A percentile compares a stretch with the other conserved stretches of the same genome.
Conservation (phyloP, 2,113 vertebrate genomes). For the Apodemus sylvaticus region DNA sequence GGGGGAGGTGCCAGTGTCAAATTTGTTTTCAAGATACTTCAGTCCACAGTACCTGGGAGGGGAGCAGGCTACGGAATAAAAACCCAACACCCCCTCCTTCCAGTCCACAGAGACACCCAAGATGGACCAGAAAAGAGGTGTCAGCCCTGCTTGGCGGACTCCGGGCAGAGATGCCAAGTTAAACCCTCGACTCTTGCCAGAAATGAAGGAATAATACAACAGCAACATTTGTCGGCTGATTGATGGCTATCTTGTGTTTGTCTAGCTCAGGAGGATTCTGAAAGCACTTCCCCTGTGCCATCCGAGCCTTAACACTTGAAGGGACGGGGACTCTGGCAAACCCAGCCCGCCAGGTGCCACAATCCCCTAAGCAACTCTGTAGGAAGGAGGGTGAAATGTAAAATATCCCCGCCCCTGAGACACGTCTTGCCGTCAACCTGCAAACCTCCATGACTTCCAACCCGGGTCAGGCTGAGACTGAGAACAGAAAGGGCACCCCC, state of each 20-base stretch:
- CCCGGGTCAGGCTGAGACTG: background rate
- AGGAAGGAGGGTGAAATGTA: background rate
- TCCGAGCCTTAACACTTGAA: slow-evolving; percentile 38
- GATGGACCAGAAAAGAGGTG: background rate
- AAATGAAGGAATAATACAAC: slow-evolving; percentile 67
- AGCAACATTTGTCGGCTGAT: slow-evolving; percentile 52
- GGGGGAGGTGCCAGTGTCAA: background rate
- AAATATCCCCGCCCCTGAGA: background rate
- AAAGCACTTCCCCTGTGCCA: slow-evolving; percentile 32
- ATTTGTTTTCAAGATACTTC: slow-evolving; percentile 19
- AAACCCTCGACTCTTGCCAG: slow-evolving; percentile 57
- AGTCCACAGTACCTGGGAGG: slow-evolving; percentile 4
- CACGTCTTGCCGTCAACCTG: background rate
- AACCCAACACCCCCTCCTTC: background rate
- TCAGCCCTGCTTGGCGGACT: slow-evolving; percentile 22
- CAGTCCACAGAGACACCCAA: background rate
- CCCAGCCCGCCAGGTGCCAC: background rate
- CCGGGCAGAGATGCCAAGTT: slow-evolving; percentile 41
- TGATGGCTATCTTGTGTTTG: slow-evolving; percentile 58
- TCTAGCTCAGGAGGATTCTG: background rate
- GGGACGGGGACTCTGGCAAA: background rate
- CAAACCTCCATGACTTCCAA: background rate
- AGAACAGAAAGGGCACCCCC: background rate
- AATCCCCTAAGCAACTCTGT: background rate
- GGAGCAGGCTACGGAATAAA: background rate